Percentiles rank a stretch among this genome's conserved stretches.
Conservation (phyloP, 1,140 invertebrate genomes). For the Drosophila ercepeae region DNA sequence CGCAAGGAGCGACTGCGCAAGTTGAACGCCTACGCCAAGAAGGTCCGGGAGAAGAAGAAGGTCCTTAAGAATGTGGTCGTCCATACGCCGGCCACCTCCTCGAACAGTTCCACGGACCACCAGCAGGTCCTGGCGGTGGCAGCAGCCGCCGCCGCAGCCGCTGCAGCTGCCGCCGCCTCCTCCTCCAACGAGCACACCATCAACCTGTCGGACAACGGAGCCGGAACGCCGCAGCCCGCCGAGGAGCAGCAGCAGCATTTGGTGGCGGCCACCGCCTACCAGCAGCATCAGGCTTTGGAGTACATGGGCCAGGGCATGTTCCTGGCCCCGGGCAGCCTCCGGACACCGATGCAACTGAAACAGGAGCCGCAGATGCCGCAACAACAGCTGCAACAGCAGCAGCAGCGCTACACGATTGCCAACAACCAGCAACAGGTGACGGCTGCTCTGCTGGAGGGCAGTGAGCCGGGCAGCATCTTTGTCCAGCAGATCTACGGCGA, state of each 20-base stretch:
- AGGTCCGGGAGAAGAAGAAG: slow-evolving; percentile 84
- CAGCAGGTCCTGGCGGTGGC: slow-evolving; percentile 59
- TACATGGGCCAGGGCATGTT: slow-evolving; percentile 83
- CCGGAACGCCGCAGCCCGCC: slow-evolving; percentile 26
- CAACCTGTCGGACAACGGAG: slow-evolving; percentile 61
- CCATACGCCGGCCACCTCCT: slow-evolving; percentile 52
- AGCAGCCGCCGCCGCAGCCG: slow-evolving; percentile 53
- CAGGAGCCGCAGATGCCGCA: slow-evolving; percentile 67
- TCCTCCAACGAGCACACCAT: slow-evolving; percentile 79
- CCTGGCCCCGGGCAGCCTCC: slow-evolving; percentile 61
- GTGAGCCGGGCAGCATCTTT: slow-evolving; percentile 73
- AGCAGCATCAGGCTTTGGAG: slow-evolving; percentile 68
- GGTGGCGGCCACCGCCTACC: slow-evolving; percentile 61
- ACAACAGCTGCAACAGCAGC: slow-evolving; percentile 59
- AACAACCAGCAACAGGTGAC: slow-evolving; percentile 66
- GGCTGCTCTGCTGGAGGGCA: slow-evolving; percentile 51
- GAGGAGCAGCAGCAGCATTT: slow-evolving; percentile 50
- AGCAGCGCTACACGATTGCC: slow-evolving; percentile 51
- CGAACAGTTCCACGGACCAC: slow-evolving; percentile 50
- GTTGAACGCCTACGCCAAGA: slow-evolving; percentile 83
- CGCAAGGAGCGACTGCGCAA: slow-evolving; percentile 84
- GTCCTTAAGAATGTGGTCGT: slow-evolving; percentile 64
- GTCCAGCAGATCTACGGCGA: slow-evolving; percentile 78
- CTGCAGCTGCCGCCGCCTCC: slow-evolving; percentile 54
- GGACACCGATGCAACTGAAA: slow-evolving; percentile 64